Evolutionary conservation across 2,888 invertebrate genomes (phyloP).

Genomic region (Disparrhopalites patrizii): DNA sequence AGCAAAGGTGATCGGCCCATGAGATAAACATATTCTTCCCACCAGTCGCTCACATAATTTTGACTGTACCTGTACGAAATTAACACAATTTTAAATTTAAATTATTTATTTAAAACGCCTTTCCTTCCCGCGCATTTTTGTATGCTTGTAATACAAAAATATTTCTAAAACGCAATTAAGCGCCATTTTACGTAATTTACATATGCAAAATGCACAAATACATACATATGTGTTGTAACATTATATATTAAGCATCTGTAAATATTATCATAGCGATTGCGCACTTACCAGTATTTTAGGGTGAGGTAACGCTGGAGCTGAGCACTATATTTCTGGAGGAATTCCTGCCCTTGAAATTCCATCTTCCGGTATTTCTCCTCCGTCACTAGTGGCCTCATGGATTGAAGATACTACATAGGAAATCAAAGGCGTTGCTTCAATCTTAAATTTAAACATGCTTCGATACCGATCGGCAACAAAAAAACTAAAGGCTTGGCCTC

Average conservation of each 20-base stretch:
- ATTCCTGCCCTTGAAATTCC: slow-evolving; percentile 76
- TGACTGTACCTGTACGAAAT: slow-evolving; percentile 64
- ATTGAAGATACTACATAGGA: slow-evolving; percentile 70
- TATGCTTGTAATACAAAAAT: no score
- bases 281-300: slow-evolving; percentile 78
- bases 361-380: slow-evolving; percentile 78
- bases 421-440: no score
- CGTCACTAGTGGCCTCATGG: slow-evolving; percentile 81
- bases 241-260: neutral
- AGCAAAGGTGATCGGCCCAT: slow-evolving; percentile 89
- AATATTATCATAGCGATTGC: neutral
- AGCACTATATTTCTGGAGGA: slow-evolving; percentile 78
- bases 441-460: neutral
- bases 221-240: no score
- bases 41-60: slow-evolving; percentile 99
- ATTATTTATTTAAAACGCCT: neutral
- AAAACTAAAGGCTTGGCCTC: neutral
- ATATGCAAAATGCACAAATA: no score
- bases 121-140: no score
- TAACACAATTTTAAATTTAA: no score
- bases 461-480: slow-evolving; percentile 4
- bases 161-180: neutral
- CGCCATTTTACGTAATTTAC: neutral
- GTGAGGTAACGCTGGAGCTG: slow-evolving; percentile 89
- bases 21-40: slow-evolving; percentile 99